Evolutionary conservation across 2,888 invertebrate species (phyloP), one percentile per base, ranked within the genome.

Genomic region (Hypercompe scribonia): DNA sequence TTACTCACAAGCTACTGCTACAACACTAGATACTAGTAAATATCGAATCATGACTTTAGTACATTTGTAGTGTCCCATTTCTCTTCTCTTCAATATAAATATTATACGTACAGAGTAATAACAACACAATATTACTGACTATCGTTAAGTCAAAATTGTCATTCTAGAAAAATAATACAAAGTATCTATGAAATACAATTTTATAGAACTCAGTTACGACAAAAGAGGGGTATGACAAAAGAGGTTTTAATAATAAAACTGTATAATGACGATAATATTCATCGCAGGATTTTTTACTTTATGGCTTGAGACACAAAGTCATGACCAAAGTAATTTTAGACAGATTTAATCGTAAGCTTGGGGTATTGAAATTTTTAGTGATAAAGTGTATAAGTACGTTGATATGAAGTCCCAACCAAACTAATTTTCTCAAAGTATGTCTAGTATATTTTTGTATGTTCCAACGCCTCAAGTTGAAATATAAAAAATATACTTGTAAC

Each of bases 1-100:
- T 28, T 50, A 75, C 82, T 83, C 77, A 82, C 82, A 79, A 71
- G 74, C 21, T 7, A 73, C 70, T 0, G 54, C 46, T 33, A 73
- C 63, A 31, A 81, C 2, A 77, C 24, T 34, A 74, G 68, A 58
- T 72, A 72, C 28, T 68, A 65, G 36, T 72, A 80, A 8, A 67
- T 65, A 58, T 71, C 70, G 77, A 36, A 73, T 69, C 63, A 36
- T 46, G 33, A 42, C 65, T 63, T 64, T 74, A 71, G 69, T 61
- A 4, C 24, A 36, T 46, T 54, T 67, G 0, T 63, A 54, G 28
- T 39, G 70, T 39, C 69, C 72, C 74, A 81, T 81, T 68, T 73
- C 18, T 54, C 15, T 39, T 34, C 24, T 33, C 8, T 68, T 18
- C 39, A 28, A 58, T 39, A 58, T 1, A 65, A 58, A 58, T 36